Evolutionary conservation across 2,113 vertebrate species (phyloP).

Genomic region (Periophthalmodon schlosseri): DNA sequence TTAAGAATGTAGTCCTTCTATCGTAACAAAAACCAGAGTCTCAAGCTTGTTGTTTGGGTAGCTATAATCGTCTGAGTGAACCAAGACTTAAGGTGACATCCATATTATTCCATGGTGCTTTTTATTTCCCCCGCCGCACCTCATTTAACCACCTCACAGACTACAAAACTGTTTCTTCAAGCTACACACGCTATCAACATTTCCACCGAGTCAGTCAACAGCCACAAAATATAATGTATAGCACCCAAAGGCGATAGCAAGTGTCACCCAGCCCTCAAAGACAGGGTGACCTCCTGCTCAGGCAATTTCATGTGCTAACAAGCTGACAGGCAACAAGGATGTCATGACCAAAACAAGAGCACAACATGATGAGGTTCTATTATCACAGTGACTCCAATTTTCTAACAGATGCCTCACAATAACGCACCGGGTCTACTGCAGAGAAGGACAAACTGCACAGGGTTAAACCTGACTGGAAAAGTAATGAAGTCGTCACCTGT

Average conservation of each 20-base stretch:
- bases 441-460: neutral
- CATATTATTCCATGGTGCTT: neutral
- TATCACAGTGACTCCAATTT: constrained; percentile 4
- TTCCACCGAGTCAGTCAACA: neutral
- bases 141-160: neutral
- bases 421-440: neutral
- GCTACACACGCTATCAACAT: neutral
- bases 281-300: neutral
- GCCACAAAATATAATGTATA: neutral
- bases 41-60: neutral
- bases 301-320: constrained; percentile 12
- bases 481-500: neutral
- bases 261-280: constrained; percentile 8
- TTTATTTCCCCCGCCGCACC: neutral
- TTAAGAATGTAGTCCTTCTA: neutral
- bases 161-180: neutral
- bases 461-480: neutral
- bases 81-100: neutral
- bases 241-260: neutral
- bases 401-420: neutral
- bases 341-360: constrained; percentile 21
- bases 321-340: neutral
- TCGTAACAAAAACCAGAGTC: neutral
- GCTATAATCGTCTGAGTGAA: too few relatives aligned
- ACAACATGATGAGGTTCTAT: neutral